A percentile compares a stretch with the other conserved stretches of the same genome.
Evolutionary conservation across 2,888 invertebrate species (phyloP).

Genomic region (Pristionchus entomophagus): DNA sequence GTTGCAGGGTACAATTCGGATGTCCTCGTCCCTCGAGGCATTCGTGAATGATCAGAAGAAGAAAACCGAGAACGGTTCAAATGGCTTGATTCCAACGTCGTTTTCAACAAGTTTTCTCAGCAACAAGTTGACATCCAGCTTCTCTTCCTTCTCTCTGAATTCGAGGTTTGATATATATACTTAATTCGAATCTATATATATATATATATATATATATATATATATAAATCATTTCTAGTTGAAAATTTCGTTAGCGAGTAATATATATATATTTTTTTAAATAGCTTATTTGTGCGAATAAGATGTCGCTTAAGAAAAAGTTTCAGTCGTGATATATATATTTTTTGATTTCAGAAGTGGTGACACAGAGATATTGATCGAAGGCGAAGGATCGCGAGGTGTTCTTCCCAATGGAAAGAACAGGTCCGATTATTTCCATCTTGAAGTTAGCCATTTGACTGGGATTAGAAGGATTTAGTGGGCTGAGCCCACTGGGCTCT

Average conservation of each 20-base stretch:
- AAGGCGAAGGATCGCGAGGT: slow-evolving; percentile 51
- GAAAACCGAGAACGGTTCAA: slow-evolving; percentile 55
- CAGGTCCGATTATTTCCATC: slow-evolving; percentile 53
- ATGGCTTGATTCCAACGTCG: slow-evolving; percentile 55
- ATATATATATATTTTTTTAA: no score
- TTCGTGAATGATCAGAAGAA: slow-evolving; percentile 74
- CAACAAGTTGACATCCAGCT: slow-evolving; percentile 57
- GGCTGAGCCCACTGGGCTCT: no score
- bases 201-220: no score
- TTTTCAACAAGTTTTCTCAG: slow-evolving; percentile 61
- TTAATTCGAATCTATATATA: background rate
- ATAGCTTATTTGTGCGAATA: no score
- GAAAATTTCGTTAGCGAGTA: no score
- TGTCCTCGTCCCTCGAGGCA: slow-evolving; percentile 68
- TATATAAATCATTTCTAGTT: no score
- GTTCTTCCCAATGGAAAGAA: slow-evolving; percentile 62
- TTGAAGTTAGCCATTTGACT: background rate
- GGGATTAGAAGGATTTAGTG: slow-evolving; percentile 23
- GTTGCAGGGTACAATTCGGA: slow-evolving; percentile 4
- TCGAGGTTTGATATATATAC: background rate
- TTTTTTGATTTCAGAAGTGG: slow-evolving; percentile 30
- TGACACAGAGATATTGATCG: slow-evolving; percentile 45
- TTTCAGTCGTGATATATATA: background rate
- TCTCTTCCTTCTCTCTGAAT: slow-evolving; percentile 47
- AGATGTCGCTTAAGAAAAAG: no score